A percentile compares a stretch with the other conserved stretches of the same genome.
These are phyloP conservation scores for Formicarius rufipectus DNA, from an alignment of 2,113 vertebrate species.

Conservation along the genomic window DNA sequence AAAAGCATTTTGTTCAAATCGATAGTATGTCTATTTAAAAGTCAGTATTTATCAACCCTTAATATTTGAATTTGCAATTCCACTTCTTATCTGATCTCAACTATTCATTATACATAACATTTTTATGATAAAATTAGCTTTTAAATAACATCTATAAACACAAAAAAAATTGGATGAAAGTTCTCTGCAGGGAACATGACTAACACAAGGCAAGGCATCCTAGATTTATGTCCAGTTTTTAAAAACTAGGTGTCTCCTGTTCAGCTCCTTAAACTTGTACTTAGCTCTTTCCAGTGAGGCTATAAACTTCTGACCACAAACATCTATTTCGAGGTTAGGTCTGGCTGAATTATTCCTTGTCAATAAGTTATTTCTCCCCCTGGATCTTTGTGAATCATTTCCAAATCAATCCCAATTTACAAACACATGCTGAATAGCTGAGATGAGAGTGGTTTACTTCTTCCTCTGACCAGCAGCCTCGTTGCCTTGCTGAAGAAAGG, in stretches of 20 bases:
- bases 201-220: not conserved
- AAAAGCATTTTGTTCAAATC: constrained; percentile 32
- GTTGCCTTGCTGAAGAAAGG: not conserved
- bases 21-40: constrained; percentile 14
- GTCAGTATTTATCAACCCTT: constrained; percentile 40
- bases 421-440: not conserved
- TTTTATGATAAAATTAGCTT: not conserved
- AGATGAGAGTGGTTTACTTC: not conserved
- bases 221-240: constrained; percentile 31
- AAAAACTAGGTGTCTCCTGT: not conserved
- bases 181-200: not conserved
- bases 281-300: not conserved
- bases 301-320: constrained; percentile 12
- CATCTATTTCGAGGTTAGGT: constrained; percentile 16
- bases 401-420: not conserved
- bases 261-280: not conserved
- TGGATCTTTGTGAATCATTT: not conserved
- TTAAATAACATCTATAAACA: not conserved
- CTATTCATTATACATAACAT: constrained; percentile 15
- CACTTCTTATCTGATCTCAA: constrained; percentile 32
- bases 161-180: not conserved
- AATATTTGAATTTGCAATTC: constrained; percentile 39
- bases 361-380: not conserved
- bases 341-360: not conserved
- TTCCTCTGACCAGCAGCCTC: not conserved